These are phyloP conservation scores for Priocnemis perturbator DNA, from an alignment of 2,888 invertebrate genomes.

Conservation along the genomic window DNA sequence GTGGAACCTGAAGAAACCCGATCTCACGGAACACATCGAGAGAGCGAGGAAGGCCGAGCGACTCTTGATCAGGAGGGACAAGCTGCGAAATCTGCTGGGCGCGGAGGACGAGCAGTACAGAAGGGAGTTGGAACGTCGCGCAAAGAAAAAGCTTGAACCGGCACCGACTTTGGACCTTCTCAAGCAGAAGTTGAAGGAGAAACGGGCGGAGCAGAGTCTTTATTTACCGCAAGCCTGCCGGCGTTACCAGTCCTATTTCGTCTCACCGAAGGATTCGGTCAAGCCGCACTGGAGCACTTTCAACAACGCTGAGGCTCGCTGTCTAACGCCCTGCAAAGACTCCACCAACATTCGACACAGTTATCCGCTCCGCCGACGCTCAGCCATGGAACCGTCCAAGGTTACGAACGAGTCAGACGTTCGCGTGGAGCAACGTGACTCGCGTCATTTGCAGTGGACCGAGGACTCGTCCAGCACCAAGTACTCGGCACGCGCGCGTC, in stretches of 20 bases:
- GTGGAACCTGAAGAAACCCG: constrained; percentile 58
- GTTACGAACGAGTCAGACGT: too few relatives aligned
- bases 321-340: constrained; percentile 23
- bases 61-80: constrained; percentile 55
- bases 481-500: constrained; percentile 49
- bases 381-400: too few relatives aligned
- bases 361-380: too few relatives aligned
- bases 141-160: constrained; percentile 25
- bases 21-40: constrained; percentile 46
- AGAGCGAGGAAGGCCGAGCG: constrained; percentile 56
- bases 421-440: too few relatives aligned
- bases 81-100: constrained; percentile 57
- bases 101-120: constrained; percentile 59
- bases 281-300: constrained; percentile 13
- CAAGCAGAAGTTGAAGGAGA: constrained; percentile 58
- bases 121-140: constrained; percentile 53
- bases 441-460: too few relatives aligned
- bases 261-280: constrained; percentile 16
- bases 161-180: constrained; percentile 54
- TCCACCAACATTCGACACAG: constrained; percentile 13
- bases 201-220: constrained; percentile 61
- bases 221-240: constrained; percentile 60
- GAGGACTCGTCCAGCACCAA: constrained; percentile 20
- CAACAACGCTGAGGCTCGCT: constrained; percentile 18
- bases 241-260: constrained; percentile 50